phyloP scores from a whole-genome alignment of 2,888 invertebrate genomes.

The Graphium colonna region DNA sequence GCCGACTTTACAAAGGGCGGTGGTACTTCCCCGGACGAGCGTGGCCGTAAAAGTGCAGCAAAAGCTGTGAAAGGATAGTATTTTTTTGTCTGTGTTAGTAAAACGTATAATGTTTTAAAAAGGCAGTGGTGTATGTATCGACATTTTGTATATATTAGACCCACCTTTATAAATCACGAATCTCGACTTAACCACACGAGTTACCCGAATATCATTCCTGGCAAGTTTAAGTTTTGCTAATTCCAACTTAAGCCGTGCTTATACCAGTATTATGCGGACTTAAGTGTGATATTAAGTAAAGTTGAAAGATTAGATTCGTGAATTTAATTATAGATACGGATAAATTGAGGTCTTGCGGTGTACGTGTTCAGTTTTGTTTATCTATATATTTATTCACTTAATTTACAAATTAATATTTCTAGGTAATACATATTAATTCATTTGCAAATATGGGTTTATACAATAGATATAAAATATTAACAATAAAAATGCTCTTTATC shows the following conservation, averaged over 20 bases:
- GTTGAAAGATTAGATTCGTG: slow-evolving; percentile 26
- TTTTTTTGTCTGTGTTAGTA: too few relatives aligned
- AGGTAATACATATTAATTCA: too few relatives aligned
- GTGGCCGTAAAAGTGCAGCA: too few relatives aligned
- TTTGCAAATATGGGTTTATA: too few relatives aligned
- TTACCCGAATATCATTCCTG: slow-evolving; percentile 33
- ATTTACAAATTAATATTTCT: too few relatives aligned
- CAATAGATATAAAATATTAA: too few relatives aligned
- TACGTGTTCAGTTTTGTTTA: background rate
- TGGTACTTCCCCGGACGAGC: too few relatives aligned
- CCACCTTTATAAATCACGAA: slow-evolving; percentile 3
- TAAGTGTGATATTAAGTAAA: slow-evolving; percentile 35
- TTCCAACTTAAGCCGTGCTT: slow-evolving; percentile 33
- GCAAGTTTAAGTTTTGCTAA: slow-evolving; percentile 35
- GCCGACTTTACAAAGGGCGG: too few relatives aligned
- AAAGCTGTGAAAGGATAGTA: too few relatives aligned
- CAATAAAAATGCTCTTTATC: too few relatives aligned
- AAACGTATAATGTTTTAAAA: too few relatives aligned
- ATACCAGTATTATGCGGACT: slow-evolving; percentile 33
- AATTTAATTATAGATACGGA: slow-evolving; percentile 12
- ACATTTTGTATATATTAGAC: background rate
- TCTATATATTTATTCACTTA: background rate
- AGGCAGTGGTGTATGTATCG: background rate
- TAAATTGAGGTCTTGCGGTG: slow-evolving; percentile 1
- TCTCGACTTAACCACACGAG: slow-evolving; percentile 31